Evolutionary conservation across 92 coral and sea anemone species (phyloP), one percentile per base, ranked within the genome.

Genomic region (Blastomussa wellsi): DNA sequence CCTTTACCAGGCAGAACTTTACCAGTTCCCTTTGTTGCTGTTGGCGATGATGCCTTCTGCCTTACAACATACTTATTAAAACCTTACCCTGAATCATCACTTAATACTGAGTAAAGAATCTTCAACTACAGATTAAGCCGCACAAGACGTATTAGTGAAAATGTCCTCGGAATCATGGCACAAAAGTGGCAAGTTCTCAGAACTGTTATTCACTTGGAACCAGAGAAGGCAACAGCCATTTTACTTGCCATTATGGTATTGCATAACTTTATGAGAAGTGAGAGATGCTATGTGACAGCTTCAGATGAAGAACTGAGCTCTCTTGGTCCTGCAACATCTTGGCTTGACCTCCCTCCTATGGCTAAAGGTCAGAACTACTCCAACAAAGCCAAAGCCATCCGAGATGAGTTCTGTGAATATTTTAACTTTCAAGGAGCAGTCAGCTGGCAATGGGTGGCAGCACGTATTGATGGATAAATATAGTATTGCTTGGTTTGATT

Each of bases 401-500:
- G 80, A n/a, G 66, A 86, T 22, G 89, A 86, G 79, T 86, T 86
- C 31, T 86, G 85, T 20, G 32, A 55, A 24, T 79, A 79, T 32
- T 86, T 86, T 19, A 86, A 86, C 66, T 37, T 51, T 70, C 69
- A 86, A 53, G 80, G 85, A 52, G 89, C 89, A 24, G 80, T 86
- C 17, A 76, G 84, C 80, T 79, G 79, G 79, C 49, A 44, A 44
- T 44, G 84, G 89, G 32, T 35, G 78, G 89, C 89, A 13, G 68
- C 72, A 49, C 72, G 59, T 19, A 52, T 16, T 52, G 59, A 15
- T 16, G 59, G 59, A 0, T 52, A 52, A 52, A 44, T 8, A 44
- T 13, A 44, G n/a, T n/a, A n/a, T n/a, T n/a, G n/a, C n/a, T n/a
- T n/a, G n/a, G n/a, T n/a, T n/a, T n/a, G n/a, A n/a, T n/a, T n/a